Conservation (phyloP, 2,113 vertebrate species). For the Cyanoramphus novaezelandiae region DNA sequence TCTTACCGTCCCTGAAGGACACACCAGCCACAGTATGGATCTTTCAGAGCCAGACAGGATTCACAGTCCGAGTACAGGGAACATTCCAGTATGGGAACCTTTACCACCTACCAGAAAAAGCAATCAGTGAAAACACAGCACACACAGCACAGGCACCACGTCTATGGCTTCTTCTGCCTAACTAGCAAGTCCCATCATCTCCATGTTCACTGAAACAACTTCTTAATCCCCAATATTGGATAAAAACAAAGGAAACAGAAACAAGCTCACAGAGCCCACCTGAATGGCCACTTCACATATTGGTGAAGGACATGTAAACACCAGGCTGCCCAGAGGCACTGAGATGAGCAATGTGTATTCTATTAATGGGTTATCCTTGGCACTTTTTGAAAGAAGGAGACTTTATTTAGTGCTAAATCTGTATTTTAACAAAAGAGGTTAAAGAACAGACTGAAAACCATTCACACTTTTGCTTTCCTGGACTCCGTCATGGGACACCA, state of each 20-base stretch:
- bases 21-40: conserved; percentile 98
- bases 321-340: neutral
- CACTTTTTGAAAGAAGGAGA: neutral
- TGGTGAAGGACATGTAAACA: neutral
- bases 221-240: neutral
- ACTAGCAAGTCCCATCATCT: neutral
- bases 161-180: neutral
- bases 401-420: neutral
- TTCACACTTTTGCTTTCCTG: neutral
- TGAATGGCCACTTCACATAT: neutral
- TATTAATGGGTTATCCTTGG: neutral
- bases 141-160: neutral
- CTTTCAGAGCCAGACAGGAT: conserved; percentile 87
- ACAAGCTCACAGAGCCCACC: neutral
- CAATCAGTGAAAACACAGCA: neutral
- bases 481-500: neutral
- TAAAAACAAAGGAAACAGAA: neutral
- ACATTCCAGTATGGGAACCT: conserved; percentile 91
- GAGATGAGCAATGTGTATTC: neutral
- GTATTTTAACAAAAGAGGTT: neutral
- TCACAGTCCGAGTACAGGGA: conserved; percentile 84
- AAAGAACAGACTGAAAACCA: neutral
- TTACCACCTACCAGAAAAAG: conserved; percentile 80
- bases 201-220: neutral
- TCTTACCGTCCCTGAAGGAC: conserved; percentile 92